phyloP scores from a whole-genome alignment of 1,140 invertebrate species.

The Philaenus spumarius region DNA sequence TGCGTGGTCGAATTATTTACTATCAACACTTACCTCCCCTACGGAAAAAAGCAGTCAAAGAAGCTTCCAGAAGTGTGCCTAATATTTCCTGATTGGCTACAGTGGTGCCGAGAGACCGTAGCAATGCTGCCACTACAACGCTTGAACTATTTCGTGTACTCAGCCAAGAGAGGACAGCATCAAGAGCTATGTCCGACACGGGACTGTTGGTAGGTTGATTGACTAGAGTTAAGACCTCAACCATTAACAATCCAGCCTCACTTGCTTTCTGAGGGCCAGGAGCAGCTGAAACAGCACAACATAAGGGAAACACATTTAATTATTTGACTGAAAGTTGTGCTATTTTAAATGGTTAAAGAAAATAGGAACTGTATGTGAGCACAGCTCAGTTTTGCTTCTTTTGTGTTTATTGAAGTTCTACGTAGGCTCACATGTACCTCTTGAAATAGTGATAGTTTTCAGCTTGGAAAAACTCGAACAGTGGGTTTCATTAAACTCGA shows the following conservation, averaged over 20 bases:
- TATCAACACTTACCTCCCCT: conserved; percentile 4
- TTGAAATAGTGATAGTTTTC: too few species aligned
- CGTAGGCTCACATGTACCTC: too few species aligned
- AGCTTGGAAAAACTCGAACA: too few species aligned
- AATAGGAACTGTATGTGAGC: too few species aligned
- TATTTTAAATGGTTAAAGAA: too few species aligned
- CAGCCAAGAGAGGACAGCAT: conserved; percentile 36
- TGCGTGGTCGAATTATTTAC: too few species aligned
- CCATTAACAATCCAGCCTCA: conserved; percentile 44
- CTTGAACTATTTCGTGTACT: conserved; percentile 40
- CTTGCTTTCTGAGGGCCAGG: conserved; percentile 45
- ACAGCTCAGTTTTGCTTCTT: too few species aligned
- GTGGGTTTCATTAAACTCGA: too few species aligned
- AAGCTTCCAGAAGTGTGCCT: conserved; percentile 44
- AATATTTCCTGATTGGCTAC: conserved; percentile 41
- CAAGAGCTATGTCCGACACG: conserved; percentile 26
- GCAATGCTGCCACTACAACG: conserved; percentile 41
- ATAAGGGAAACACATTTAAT: too few species aligned
- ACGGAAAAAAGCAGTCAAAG: conserved; percentile 44
- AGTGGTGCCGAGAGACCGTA: conserved; percentile 40
- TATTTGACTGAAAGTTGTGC: too few species aligned
- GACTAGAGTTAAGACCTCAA: conserved; percentile 43
- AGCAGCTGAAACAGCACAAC: conserved; percentile 42
- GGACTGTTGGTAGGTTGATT: conserved; percentile 38
- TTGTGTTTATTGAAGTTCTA: too few species aligned